A percentile compares a stretch with the other conserved stretches of the same genome.
Conservation (phyloP, 2,797 vertebrate genomes). For the Thunnus albacares region DNA sequence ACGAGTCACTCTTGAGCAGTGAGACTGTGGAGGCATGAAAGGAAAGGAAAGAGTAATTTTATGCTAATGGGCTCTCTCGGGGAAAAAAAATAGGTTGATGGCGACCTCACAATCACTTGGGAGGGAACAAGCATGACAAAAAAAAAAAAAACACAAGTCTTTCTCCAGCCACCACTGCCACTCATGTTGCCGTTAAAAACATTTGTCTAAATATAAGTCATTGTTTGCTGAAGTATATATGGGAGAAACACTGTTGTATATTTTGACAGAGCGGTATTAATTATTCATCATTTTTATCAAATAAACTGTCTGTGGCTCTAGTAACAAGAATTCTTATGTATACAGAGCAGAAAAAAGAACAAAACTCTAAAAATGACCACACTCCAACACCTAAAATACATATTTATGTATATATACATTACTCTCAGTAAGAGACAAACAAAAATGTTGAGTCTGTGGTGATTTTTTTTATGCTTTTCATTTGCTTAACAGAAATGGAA, state of each 20-base stretch:
- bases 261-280: slow-evolving; percentile 62
- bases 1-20: slow-evolving; percentile 42
- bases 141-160: slow-evolving; percentile 23
- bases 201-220: slow-evolving; percentile 49
- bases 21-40: slow-evolving; percentile 37
- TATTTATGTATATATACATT: neutral
- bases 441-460: slow-evolving; percentile 6
- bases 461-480: slow-evolving; percentile 1
- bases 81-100: slow-evolving; percentile 19
- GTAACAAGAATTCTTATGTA: neutral
- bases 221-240: slow-evolving; percentile 50
- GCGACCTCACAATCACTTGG: slow-evolving; percentile 47
- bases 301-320: slow-evolving; percentile 37
- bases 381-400: too few relatives aligned
- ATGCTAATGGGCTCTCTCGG: slow-evolving; percentile 64
- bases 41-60: slow-evolving; percentile 42
- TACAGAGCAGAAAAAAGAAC: neutral
- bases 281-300: slow-evolving; percentile 68
- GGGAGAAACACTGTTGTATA: slow-evolving; percentile 27
- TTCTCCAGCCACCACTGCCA: slow-evolving; percentile 13
- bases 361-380: neutral
- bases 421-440: slow-evolving; percentile 1
- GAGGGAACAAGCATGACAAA: slow-evolving; percentile 25
- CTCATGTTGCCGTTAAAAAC: slow-evolving; percentile 28
- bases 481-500: slow-evolving; percentile 4